Evolutionary conservation across 2,888 invertebrate genomes (phyloP), one percentile per base, ranked within the genome.

Genomic region (Cosmorhoe ocellata): DNA sequence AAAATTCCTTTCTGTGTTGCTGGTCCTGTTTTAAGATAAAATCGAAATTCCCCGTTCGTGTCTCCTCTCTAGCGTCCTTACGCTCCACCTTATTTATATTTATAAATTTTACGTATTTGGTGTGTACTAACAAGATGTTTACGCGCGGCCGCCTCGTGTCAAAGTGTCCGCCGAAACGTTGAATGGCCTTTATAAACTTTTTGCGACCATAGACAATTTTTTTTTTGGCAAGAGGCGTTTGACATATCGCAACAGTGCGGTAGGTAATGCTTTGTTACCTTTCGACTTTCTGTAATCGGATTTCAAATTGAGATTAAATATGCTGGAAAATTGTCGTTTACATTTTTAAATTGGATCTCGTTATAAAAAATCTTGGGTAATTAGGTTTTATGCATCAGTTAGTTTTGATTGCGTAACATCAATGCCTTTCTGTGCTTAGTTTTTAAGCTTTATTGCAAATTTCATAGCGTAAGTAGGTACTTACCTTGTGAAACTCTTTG

Each of bases 41-140:
- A 41, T 33, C 22, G 24, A 26, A 26, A 38, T 32, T 7, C 24
- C 4, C 6, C 24, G 7, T n/a, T 9, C n/a, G 10, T 31, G 38
- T 39, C 47, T 48, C 63, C 62, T 54, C 58, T 32, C 56, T 71
- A 59, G 6, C 24, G 34, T 41, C 56, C 56, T 55, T 40, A 40
- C 36, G 59, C 74, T 78, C 71, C 71, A 66, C 70, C 77, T 79
- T 79, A 82, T 83, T 81, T 84, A 81, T 85, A 86, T 86, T 86
- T 86, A 84, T 84, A 85, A 81, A 78, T 72, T 59, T 73, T 72
- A 24, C 83, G 77, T 85, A 84, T 85, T 84, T 85, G 84, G 87
- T 73, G 69, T 69, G 74, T 69, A 74, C 86, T 88, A 88, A 88
- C 87, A 87, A 87, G 87, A 85, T 84, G 82, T 85, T 81, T 74